Percentiles rank a stretch among this genome's conserved stretches.
phyloP scores from a whole-genome alignment of 2,113 vertebrate genomes.

The Eulemur rufifrons region DNA sequence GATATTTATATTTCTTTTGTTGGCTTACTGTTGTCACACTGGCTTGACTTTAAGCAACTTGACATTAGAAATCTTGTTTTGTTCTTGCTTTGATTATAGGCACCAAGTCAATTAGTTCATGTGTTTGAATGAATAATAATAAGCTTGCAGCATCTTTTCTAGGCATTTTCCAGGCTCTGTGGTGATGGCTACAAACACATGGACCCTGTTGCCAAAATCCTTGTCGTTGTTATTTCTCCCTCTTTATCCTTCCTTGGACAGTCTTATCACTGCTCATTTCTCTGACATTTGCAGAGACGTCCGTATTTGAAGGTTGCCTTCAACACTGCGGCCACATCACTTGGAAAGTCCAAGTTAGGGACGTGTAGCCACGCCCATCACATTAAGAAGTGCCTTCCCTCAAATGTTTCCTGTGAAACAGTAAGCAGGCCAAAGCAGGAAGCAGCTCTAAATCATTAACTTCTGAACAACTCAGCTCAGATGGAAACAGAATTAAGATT shows the following conservation, averaged over 20 bases:
- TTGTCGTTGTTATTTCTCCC: background rate
- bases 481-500: slow-evolving; percentile 58
- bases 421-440: background rate
- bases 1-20: background rate
- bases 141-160: background rate
- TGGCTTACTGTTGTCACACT: background rate
- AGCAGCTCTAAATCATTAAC: slow-evolving; percentile 27
- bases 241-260: background rate
- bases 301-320: background rate
- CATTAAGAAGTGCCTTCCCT: background rate
- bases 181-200: background rate
- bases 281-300: background rate
- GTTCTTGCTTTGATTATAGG: background rate
- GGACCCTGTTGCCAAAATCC: background rate
- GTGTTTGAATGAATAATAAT: background rate
- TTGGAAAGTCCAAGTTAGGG: background rate
- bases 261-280: background rate
- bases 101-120: background rate
- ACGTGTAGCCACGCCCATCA: background rate
- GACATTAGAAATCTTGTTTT: background rate
- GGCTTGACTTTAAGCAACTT: background rate
- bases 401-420: background rate
- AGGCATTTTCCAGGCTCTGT: background rate
- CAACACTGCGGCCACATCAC: background rate
- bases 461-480: slow-evolving; percentile 25